Percentiles rank a stretch among this genome's conserved stretches.
Evolutionary conservation across 2,113 vertebrate species (phyloP).

Genomic region (Oncorhynchus keta): DNA sequence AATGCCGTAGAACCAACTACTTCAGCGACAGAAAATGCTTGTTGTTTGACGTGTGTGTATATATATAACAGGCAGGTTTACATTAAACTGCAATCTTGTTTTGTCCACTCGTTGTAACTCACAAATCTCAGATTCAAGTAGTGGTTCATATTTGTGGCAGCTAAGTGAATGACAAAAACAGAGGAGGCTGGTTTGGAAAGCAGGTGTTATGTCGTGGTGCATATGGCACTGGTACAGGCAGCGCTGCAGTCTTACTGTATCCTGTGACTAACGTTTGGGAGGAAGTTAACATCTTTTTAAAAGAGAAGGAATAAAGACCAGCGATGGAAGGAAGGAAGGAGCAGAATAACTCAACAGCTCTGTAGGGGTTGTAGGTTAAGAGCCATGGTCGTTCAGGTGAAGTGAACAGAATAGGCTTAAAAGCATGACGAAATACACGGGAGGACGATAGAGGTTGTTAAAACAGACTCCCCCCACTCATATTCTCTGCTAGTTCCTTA

Average conservation of each 20-base stretch:
- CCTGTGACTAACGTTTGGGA: too few relatives aligned
- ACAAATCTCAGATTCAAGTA: not conserved
- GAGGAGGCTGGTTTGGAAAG: not conserved
- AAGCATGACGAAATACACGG: not conserved
- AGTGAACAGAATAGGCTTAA: not conserved
- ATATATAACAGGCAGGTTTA: constrained; percentile 26
- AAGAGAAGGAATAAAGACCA: not conserved
- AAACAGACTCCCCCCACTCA: too few relatives aligned
- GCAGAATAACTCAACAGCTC: too few relatives aligned
- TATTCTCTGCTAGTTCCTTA: not conserved
- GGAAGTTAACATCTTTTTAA: not conserved
- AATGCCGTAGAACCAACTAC: constrained; percentile 49
- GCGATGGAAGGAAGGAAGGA: not conserved
- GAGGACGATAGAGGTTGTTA: not conserved
- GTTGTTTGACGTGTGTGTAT: constrained; percentile 13
- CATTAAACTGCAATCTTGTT: constrained; percentile 21
- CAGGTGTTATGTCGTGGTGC: too few relatives aligned
- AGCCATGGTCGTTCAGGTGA: not conserved
- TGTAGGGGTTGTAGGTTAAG: not conserved
- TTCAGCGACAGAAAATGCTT: constrained; percentile 41
- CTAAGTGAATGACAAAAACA: not conserved
- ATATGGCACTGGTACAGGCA: too few relatives aligned
- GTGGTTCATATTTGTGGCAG: not conserved
- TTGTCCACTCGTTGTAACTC: not conserved
- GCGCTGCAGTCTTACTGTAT: too few relatives aligned